Conservation (phyloP, 2,113 vertebrate genomes). For the Cryptomyrus ogoouensis region DNA sequence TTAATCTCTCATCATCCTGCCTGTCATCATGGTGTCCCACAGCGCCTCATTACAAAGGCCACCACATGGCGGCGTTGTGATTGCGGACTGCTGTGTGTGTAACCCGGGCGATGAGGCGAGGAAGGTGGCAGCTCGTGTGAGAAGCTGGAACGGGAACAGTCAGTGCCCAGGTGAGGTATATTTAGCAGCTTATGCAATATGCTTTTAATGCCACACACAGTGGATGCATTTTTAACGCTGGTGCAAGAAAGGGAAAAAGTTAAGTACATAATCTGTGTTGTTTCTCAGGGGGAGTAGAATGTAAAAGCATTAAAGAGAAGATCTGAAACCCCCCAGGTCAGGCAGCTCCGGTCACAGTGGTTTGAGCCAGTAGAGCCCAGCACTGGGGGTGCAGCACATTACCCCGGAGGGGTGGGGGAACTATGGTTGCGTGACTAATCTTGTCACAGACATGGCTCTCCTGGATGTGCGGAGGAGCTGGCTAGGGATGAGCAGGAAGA, state of each 20-base stretch:
- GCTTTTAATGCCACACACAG: slow-evolving; percentile 61
- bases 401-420: neutral
- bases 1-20: neutral
- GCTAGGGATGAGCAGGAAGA: neutral
- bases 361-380: neutral
- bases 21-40: neutral
- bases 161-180: slow-evolving; percentile 45
- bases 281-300: slow-evolving; percentile 44
- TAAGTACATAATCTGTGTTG: slow-evolving; percentile 59
- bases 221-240: slow-evolving; percentile 61
- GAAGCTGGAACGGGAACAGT: slow-evolving; percentile 37
- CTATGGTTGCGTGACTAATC: neutral
- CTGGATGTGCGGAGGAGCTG: neutral
- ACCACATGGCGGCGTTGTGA: neutral
- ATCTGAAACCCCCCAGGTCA: neutral
- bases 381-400: neutral
- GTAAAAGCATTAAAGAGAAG: neutral
- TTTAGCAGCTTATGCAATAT: slow-evolving; percentile 62
- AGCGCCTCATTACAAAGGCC: neutral
- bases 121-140: slow-evolving; percentile 7
- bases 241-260: slow-evolving; percentile 45
- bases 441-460: neutral
- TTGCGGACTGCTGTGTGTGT: neutral
- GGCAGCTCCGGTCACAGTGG: slow-evolving; percentile 18
- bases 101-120: neutral